Percentiles rank a stretch among this genome's conserved stretches.
phyloP scores from a whole-genome alignment of 2,113 vertebrate genomes.

The Xiphophorus maculatus region DNA sequence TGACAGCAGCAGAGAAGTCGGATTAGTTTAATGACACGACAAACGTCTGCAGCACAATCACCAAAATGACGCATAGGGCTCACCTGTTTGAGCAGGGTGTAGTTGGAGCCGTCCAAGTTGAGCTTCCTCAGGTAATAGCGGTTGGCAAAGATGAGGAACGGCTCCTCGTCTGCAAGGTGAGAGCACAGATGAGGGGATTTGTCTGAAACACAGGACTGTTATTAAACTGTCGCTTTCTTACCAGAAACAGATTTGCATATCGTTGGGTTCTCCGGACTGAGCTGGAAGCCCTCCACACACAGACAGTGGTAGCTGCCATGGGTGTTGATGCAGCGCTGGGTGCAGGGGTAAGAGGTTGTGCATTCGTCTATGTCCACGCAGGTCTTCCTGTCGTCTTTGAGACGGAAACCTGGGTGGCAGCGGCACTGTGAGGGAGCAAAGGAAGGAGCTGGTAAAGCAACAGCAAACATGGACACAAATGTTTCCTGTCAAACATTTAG shows the following conservation, averaged over 20 bases:
- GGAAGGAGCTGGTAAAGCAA: conserved; percentile 39
- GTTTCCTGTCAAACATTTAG: no score
- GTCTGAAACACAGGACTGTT: not conserved
- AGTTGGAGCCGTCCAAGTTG: conserved; percentile 94
- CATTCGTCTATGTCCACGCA: conserved; percentile 94
- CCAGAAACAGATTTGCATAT: conserved; percentile 95
- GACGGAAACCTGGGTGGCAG: conserved; percentile 91
- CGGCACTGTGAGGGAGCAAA: conserved; percentile 84
- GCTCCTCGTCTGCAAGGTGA: conserved; percentile 87
- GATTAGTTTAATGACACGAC: conserved; percentile 19
- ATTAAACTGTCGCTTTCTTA: conserved; percentile 63
- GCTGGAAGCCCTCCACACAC: conserved; percentile 90
- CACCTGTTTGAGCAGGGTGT: conserved; percentile 97
- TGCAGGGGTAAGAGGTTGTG: conserved; percentile 93
- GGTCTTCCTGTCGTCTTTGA: conserved; percentile 94
- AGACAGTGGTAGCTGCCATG: conserved; percentile 95
- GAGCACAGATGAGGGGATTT: conserved; percentile 25
- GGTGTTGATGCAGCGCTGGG: conserved; percentile 94
- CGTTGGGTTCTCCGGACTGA: conserved; percentile 85
- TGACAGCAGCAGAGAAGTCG: conserved; percentile 59
- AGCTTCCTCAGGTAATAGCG: conserved; percentile 98
- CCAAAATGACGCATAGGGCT: conserved; percentile 23
- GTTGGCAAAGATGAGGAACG: conserved; percentile 97
- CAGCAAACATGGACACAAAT: not conserved
- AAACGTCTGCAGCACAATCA: not conserved